phyloP scores from a whole-genome alignment of 2,113 vertebrate species.

The Heterotis niloticus region DNA sequence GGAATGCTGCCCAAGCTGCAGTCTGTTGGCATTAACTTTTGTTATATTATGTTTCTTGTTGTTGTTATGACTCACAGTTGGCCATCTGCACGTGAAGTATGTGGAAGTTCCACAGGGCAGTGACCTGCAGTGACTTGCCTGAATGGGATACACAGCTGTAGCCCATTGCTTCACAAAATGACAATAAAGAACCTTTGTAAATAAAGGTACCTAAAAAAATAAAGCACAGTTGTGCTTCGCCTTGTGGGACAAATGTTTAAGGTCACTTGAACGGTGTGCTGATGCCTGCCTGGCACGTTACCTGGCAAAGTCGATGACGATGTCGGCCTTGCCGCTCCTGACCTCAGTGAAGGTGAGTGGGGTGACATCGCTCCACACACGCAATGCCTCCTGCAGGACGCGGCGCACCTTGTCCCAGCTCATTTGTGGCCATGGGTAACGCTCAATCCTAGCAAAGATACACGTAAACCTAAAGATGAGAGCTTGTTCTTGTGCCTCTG shows the following conservation, averaged over 20 bases:
- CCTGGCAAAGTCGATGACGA: conserved; percentile 77
- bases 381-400: conserved; percentile 76
- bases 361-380: conserved; percentile 85
- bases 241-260: not conserved
- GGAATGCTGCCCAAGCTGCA: too few relatives aligned
- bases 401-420: conserved; percentile 71
- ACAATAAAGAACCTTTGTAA: not conserved
- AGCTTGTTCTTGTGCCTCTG: too few relatives aligned
- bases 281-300: conserved; percentile 25
- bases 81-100: too few relatives aligned
- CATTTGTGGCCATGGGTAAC: conserved; percentile 78
- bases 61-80: too few relatives aligned
- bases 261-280: not conserved
- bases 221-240: not conserved
- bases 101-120: too few relatives aligned
- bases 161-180: not conserved
- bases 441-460: conserved; percentile 49
- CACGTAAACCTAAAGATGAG: conserved; percentile 5
- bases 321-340: conserved; percentile 75
- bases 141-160: not conserved
- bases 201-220: too few relatives aligned
- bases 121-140: not conserved
- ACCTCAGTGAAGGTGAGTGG: conserved; percentile 86
- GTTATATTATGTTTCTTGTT: too few relatives aligned
- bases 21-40: too few relatives aligned